phyloP scores from a whole-genome alignment of 1,140 invertebrate species.

The Monochamus saltuarius region DNA sequence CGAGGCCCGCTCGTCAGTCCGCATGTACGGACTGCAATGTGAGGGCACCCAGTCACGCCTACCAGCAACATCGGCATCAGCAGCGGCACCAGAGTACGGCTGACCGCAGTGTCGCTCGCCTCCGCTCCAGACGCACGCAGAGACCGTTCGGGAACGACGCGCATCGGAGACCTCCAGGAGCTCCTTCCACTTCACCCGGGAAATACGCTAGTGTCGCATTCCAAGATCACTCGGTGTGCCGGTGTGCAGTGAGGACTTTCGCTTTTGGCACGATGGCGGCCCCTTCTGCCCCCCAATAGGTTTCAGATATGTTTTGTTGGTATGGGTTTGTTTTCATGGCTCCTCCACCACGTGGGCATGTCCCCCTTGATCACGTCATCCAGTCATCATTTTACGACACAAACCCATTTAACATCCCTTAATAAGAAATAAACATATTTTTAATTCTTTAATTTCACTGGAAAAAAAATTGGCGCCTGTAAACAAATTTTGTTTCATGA shows the following conservation, averaged over 20 bases:
- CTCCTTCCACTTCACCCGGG: conserved; percentile 21
- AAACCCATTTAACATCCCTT: too few species aligned
- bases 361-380: too few species aligned
- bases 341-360: too few species aligned
- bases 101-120: conserved; percentile 25
- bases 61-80: conserved; percentile 27
- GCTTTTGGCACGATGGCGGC: neutral
- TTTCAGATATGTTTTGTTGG: conserved; percentile 11
- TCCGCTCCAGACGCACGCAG: neutral
- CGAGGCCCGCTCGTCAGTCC: conserved; percentile 12
- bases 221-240: conserved; percentile 11
- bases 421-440: too few species aligned
- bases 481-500: too few species aligned
- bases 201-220: conserved; percentile 25
- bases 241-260: too few species aligned
- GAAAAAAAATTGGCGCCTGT: too few species aligned
- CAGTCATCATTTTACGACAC: too few species aligned
- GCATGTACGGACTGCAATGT: conserved; percentile 27
- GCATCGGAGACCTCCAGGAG: conserved; percentile 15
- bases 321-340: conserved; percentile 9
- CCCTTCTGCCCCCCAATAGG: neutral
- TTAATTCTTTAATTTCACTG: too few species aligned
- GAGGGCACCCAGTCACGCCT: conserved; percentile 20
- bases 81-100: conserved; percentile 18
- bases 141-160: conserved; percentile 7